Conservation (phyloP, 2,888 invertebrate genomes). For the Gortyna flavago region DNA sequence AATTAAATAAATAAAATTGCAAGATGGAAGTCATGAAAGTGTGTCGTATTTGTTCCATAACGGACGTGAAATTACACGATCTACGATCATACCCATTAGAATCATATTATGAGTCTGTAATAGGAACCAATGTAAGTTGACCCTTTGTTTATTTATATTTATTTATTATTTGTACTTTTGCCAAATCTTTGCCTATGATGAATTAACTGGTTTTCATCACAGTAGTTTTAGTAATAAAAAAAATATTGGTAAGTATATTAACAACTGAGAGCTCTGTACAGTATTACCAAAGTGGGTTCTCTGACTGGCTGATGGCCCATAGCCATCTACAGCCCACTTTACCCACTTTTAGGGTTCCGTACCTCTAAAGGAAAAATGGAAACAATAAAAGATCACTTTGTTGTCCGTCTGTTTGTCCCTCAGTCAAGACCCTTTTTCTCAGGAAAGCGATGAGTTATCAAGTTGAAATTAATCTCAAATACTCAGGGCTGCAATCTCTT, state of each 20-base stretch:
- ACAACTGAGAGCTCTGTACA: background rate
- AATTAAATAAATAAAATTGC: slow-evolving; percentile 35
- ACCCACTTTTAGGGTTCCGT: background rate
- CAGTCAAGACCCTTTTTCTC: no score
- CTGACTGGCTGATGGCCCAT: background rate
- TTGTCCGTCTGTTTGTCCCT: no score
- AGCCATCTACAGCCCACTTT: background rate
- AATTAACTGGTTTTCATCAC: background rate
- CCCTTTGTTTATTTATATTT: slow-evolving; percentile 32
- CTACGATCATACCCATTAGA: slow-evolving; percentile 76
- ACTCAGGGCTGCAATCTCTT: no score
- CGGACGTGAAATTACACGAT: slow-evolving; percentile 79
- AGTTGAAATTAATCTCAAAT: no score
- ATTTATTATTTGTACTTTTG: background rate
- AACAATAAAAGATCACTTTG: no score
- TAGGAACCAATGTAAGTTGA: slow-evolving; percentile 79
- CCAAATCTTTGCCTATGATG: background rate
- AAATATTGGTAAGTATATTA: background rate
- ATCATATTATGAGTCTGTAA: slow-evolving; percentile 76
- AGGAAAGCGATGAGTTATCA: no score
- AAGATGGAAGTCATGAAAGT: slow-evolving; percentile 75
- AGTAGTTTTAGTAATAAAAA: background rate
- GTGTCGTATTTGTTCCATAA: slow-evolving; percentile 82
- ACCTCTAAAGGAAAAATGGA: no score
- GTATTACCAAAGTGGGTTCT: background rate